These are phyloP conservation scores for Chrysemys picta DNA, from an alignment of 2,113 vertebrate genomes.

Conservation along the genomic window DNA sequence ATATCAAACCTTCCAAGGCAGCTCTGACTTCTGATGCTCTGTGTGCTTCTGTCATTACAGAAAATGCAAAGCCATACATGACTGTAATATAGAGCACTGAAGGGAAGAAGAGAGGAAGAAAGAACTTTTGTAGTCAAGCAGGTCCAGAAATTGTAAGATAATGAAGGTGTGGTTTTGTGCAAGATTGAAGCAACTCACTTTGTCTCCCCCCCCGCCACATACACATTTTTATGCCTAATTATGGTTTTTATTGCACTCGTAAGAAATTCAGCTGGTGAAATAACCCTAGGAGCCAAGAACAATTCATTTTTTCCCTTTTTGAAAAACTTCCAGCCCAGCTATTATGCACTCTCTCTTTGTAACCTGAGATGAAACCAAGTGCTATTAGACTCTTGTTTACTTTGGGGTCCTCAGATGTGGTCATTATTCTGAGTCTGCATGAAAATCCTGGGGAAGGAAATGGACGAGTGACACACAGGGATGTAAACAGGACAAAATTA, in stretches of 20 bases:
- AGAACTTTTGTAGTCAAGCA: not conserved
- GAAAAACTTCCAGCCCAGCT: slow-evolving; percentile 19
- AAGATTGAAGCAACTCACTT: slow-evolving; percentile 60
- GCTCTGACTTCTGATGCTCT: slow-evolving; percentile 14
- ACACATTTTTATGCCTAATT: slow-evolving; percentile 69
- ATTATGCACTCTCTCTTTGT: not conserved
- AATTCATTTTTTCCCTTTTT: slow-evolving; percentile 46
- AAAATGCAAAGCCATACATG: not conserved
- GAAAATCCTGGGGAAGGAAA: slow-evolving; percentile 9
- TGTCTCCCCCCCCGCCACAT: not conserved
- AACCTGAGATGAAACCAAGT: not conserved
- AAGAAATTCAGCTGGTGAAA: slow-evolving; percentile 71
- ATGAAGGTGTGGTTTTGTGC: slow-evolving; percentile 25
- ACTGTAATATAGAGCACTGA: not conserved
- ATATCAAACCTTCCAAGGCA: slow-evolving; percentile 51
- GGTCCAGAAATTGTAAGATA: slow-evolving; percentile 35
- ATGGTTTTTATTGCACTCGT: slow-evolving; percentile 66
- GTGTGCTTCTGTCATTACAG: slow-evolving; percentile 10
- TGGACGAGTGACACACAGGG: not conserved
- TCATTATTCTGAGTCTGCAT: slow-evolving; percentile 3
- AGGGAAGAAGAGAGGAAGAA: not conserved
- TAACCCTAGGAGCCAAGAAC: slow-evolving; percentile 42
- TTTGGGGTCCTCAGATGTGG: not conserved
- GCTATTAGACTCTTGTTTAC: not conserved
- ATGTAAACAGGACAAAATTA: slow-evolving; percentile 12